These are phyloP conservation scores for Pseudomugil gertrudae DNA, from an alignment of 2,797 vertebrate species.

Conservation along the genomic window DNA sequence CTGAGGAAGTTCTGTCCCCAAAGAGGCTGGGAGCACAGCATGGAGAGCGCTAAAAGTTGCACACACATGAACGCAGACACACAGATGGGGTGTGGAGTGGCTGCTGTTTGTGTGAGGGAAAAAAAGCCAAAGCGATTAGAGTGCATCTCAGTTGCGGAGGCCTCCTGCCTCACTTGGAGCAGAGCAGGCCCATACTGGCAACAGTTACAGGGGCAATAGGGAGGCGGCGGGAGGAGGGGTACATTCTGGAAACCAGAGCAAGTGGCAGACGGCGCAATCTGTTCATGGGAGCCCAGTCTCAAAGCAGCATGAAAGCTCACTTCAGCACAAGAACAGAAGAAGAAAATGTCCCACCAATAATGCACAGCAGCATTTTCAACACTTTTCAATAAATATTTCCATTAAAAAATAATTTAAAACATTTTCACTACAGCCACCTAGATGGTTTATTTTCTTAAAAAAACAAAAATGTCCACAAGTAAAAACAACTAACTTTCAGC, in stretches of 20 bases:
- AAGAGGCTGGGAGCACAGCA: slow-evolving; percentile 36
- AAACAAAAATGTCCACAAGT: background rate
- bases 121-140: slow-evolving; percentile 75
- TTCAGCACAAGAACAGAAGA: slow-evolving; percentile 62
- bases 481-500: background rate
- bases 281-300: slow-evolving; percentile 75
- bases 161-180: slow-evolving; percentile 74
- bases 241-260: slow-evolving; percentile 66
- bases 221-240: slow-evolving; percentile 39
- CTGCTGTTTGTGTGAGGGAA: slow-evolving; percentile 67
- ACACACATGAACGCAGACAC: slow-evolving; percentile 34
- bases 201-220: slow-evolving; percentile 65
- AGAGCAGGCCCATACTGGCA: slow-evolving; percentile 67
- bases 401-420: background rate
- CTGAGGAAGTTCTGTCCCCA: slow-evolving; percentile 51
- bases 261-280: slow-evolving; percentile 84
- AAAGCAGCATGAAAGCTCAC: slow-evolving; percentile 63
- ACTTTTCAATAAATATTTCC: slow-evolving; percentile 18
- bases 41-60: slow-evolving; percentile 43
- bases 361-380: slow-evolving; percentile 42
- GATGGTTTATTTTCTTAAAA: background rate
- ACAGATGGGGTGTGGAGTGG: slow-evolving; percentile 68
- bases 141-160: slow-evolving; percentile 71
- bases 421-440: background rate
- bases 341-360: slow-evolving; percentile 34